Evolutionary conservation across 2,888 invertebrate genomes (phyloP).

Genomic region (Baccha elongata): DNA sequence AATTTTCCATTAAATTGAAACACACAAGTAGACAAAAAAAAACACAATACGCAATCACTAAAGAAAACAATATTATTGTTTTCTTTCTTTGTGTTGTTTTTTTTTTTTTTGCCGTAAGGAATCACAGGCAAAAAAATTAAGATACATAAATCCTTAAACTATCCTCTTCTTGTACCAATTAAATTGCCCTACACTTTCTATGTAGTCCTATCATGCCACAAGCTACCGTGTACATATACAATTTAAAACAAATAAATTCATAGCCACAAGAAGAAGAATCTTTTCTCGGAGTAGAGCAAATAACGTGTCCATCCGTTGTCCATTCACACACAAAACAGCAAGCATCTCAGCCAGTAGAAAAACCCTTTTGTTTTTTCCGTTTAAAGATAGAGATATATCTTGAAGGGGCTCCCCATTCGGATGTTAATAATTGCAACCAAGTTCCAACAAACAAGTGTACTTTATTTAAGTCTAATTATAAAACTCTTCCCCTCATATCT

Average conservation of each 20-base stretch:
- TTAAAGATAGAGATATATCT: background rate
- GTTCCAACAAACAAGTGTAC: constrained; percentile 70
- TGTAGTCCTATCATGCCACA: background rate
- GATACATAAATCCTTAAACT: constrained; percentile 40
- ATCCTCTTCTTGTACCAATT: constrained; percentile 59
- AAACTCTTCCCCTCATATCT: constrained; percentile 44
- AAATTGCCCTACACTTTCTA: constrained; percentile 46
- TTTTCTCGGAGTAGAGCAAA: constrained; percentile 54
- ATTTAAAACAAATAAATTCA: constrained; percentile 65
- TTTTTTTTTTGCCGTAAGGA: background rate
- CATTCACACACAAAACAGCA: constrained; percentile 30
- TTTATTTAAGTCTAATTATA: constrained; percentile 72
- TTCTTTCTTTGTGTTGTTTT: constrained; percentile 1
- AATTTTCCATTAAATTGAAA: constrained; percentile 38
- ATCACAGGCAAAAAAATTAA: constrained; percentile 31
- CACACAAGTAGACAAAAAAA: constrained; percentile 1
- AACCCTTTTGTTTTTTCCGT: constrained; percentile 30
- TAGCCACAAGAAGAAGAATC: constrained; percentile 36
- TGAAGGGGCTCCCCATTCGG: constrained; percentile 48
- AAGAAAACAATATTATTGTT: constrained; percentile 21
- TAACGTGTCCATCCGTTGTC: constrained; percentile 52
- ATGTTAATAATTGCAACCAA: constrained; percentile 69
- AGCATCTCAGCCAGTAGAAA: background rate
- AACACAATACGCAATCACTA: constrained; percentile 10
- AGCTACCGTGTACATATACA: constrained; percentile 34